These are phyloP conservation scores for Chaetorhynchus papuensis DNA, from an alignment of 2,113 vertebrate species.

Conservation along the genomic window DNA sequence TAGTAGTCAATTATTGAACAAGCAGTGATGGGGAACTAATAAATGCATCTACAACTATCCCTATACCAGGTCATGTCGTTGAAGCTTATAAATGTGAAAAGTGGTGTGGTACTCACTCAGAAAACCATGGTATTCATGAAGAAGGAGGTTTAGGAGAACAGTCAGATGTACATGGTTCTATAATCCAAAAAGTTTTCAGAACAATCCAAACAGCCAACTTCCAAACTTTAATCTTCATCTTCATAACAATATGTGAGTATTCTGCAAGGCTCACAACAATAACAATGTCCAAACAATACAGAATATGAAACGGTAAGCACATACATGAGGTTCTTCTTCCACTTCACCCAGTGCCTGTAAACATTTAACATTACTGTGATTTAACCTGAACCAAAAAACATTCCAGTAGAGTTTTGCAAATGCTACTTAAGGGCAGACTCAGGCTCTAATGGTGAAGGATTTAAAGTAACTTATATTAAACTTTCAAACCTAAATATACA, in stretches of 20 bases:
- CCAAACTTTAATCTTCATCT: conserved; percentile 1
- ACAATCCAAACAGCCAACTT: background rate
- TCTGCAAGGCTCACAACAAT: background rate
- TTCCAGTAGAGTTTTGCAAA: background rate
- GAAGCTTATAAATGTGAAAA: background rate
- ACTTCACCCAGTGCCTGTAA: background rate
- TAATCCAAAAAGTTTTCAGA: background rate
- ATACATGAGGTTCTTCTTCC: background rate
- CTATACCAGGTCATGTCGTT: background rate
- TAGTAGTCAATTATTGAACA: background rate
- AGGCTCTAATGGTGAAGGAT: background rate
- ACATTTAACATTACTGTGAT: background rate
- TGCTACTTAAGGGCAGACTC: background rate
- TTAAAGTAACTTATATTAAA: background rate
- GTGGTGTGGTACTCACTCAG: background rate
- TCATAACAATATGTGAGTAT: background rate
- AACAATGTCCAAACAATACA: background rate
- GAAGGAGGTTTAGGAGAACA: background rate
- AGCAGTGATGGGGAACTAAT: background rate
- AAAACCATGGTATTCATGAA: background rate
- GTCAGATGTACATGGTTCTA: background rate
- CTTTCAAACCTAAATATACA: background rate
- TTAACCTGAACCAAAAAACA: background rate
- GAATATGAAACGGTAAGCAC: background rate
- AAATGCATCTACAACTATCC: background rate